Percentiles rank a stretch among this genome's conserved stretches.
phyloP scores from a whole-genome alignment of 2,888 invertebrate genomes.

The Elaeidobius kamerunicus region DNA sequence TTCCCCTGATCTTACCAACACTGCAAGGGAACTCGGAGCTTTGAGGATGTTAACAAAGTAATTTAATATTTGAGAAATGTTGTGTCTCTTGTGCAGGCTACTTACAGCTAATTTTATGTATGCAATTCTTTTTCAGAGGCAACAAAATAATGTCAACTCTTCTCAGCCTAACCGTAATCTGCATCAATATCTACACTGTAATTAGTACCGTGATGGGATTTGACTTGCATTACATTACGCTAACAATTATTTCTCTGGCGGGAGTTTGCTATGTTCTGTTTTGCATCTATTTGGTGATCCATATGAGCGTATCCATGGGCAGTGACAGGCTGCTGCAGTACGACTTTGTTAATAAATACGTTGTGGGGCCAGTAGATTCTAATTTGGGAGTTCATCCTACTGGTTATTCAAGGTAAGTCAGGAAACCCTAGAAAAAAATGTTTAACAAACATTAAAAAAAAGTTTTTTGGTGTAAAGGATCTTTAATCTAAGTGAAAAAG shows the following conservation, averaged over 20 bases:
- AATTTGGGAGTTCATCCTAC: conserved; percentile 54
- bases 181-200: conserved; percentile 81
- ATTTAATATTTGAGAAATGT: too few species aligned
- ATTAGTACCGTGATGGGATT: conserved; percentile 56
- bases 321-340: conserved; percentile 52
- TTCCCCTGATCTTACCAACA: too few species aligned
- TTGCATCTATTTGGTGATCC: conserved; percentile 71
- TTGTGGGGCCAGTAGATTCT: conserved; percentile 53
- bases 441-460: not conserved
- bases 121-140: conserved; percentile 56
- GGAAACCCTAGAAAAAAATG: not conserved
- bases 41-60: too few species aligned
- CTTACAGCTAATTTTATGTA: not conserved
- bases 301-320: conserved; percentile 68
- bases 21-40: too few species aligned
- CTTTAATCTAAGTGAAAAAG: too few species aligned
- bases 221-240: conserved; percentile 49
- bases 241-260: conserved; percentile 55
- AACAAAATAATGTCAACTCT: conserved; percentile 67
- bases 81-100: too few species aligned
- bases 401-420: conserved; percentile 60
- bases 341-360: conserved; percentile 57
- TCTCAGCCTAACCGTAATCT: conserved; percentile 68
- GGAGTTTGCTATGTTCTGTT: conserved; percentile 68
- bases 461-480: not conserved